Percentiles rank a stretch among this genome's conserved stretches.
phyloP scores from a whole-genome alignment of 2,113 vertebrate species.

The Podocnemis expansa region DNA sequence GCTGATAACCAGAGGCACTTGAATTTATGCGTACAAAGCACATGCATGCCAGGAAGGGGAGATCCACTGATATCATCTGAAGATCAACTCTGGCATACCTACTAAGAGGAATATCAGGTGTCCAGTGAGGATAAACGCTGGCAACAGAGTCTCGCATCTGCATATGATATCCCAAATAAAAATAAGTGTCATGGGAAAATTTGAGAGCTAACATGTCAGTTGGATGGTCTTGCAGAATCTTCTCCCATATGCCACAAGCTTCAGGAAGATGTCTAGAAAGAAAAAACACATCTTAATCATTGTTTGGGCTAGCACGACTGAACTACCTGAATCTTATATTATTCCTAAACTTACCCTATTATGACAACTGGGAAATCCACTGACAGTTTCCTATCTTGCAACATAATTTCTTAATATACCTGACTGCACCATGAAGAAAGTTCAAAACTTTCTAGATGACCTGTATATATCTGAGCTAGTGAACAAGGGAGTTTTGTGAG shows the following conservation, averaged over 20 bases:
- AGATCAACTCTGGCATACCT: constrained; percentile 74
- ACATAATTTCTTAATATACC: not conserved
- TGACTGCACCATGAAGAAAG: not conserved
- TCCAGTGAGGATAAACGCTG: constrained; percentile 90
- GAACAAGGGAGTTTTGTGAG: no score
- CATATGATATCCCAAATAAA: constrained; percentile 85
- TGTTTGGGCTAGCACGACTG: not conserved
- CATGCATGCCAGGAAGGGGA: not conserved
- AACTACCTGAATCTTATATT: not conserved
- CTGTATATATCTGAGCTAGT: not conserved
- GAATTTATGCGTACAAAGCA: not conserved
- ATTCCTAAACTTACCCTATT: not conserved
- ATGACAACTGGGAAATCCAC: not conserved
- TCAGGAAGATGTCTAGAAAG: constrained; percentile 79
- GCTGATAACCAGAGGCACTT: not conserved
- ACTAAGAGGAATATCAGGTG: constrained; percentile 83
- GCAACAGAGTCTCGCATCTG: constrained; percentile 91
- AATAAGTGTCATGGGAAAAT: constrained; percentile 89
- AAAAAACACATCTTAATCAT: not conserved
- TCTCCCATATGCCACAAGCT: constrained; percentile 88
- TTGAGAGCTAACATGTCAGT: constrained; percentile 93
- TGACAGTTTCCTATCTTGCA: not conserved
- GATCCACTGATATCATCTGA: not conserved
- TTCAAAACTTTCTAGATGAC: not conserved
- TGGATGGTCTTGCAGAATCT: constrained; percentile 88